Base-by-base conservation (phyloP, 2,888 invertebrate genomes). In the Drosophila pseudotalamancana region DNA sequence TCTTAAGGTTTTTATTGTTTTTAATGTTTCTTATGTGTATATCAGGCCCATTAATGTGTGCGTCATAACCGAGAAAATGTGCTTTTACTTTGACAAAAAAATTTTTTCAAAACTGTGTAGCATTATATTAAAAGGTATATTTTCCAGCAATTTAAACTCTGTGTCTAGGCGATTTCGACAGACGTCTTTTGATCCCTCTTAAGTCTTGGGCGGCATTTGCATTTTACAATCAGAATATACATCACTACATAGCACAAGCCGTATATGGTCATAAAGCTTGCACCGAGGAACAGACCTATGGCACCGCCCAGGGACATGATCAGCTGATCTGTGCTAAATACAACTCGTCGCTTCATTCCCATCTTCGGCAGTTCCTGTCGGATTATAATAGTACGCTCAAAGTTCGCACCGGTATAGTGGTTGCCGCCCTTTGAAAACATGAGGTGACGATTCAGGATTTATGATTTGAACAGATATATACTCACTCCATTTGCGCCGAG, bases 261-360 rank as follows among this genome's bases (percentile, higher is more conserved):
- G 45, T 83, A 87, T 14, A 87, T 51, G 55, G 89, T 91, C 54
- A 91, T 82, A 51, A 91, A 90, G 67, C 90, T 91, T 42, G 90
- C 90, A n/a, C 91, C 91, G 19, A 91, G 67, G 72, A 90, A 91
- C 4, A 91, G 72, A n/a, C 90, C 89, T 45, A 90, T 89, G 5
- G 90, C 90, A 6, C 91, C 91, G 34, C 91, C 91, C 59, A 91
- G 86, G 2, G 91, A 89, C 64, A 91, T 88, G 35, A 90, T 72
- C 66, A 90, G 57, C 62, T 91, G 90, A 77, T 91, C 90, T 18
- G 80, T 79, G 43, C 90, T 90, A 35, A 90, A 90, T 6, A 90
- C 87, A 6, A 91, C 90, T 16, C 89, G 80, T 2, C 89, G 82
- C 40, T 82, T 86, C 45, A 84, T 74, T 21, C 86, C 88, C 75